Percentiles rank a stretch among this genome's conserved stretches.
These are phyloP conservation scores for Microcebus murinus DNA, from an alignment of 2,113 vertebrate species.

Conservation along the genomic window DNA sequence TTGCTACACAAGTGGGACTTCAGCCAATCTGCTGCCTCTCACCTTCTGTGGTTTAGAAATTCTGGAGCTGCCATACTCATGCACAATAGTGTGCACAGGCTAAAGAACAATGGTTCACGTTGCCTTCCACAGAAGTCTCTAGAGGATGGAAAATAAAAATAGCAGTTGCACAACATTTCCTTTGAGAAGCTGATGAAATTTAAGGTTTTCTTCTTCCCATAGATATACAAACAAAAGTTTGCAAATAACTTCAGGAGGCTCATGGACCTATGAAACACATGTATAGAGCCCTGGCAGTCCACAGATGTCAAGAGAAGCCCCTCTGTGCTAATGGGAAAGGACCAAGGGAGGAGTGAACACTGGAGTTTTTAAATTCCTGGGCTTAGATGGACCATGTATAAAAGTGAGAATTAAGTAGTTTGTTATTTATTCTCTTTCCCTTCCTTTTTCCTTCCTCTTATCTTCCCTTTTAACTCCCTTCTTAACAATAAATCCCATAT, in stretches of 20 bases:
- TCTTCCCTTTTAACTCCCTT: not conserved
- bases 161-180: not conserved
- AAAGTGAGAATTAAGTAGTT: not conserved
- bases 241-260: not conserved
- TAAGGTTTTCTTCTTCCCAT: not conserved
- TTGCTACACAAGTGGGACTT: not conserved
- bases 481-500: not conserved
- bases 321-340: not conserved
- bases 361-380: not conserved
- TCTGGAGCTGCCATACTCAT: not conserved
- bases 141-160: not conserved
- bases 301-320: not conserved
- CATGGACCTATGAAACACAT: not conserved
- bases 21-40: not conserved
- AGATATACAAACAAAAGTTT: not conserved
- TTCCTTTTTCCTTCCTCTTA: not conserved
- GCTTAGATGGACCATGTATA: not conserved
- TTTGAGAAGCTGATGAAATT: not conserved
- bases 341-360: not conserved
- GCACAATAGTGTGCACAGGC: accelerated
- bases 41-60: not conserved
- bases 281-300: not conserved
- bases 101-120: accelerated
- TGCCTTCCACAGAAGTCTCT: not conserved
- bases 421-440: not conserved